Percentiles rank a stretch among this genome's conserved stretches.
phyloP scores from a whole-genome alignment of 2,797 vertebrate species.

The Sandelia bainsii region DNA sequence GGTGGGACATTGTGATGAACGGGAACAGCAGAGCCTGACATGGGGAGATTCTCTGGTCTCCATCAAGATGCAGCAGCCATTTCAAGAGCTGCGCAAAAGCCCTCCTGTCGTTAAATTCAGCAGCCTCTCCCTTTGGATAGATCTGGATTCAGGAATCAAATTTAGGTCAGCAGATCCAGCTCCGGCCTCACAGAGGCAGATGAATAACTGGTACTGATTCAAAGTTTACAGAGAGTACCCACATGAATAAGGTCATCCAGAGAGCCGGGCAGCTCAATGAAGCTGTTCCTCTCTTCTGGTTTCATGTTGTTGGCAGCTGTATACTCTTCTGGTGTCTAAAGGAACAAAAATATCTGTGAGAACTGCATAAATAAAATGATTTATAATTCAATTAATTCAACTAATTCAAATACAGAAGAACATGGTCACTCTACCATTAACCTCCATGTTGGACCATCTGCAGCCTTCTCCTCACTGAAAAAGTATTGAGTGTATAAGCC shows the following conservation, averaged over 20 bases:
- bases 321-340: conserved; percentile 29
- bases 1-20: conserved; percentile 23
- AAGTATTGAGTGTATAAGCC: conserved; percentile 2
- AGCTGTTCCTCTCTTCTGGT: background rate
- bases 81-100: conserved; percentile 45
- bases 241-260: conserved; percentile 20
- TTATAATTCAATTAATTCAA: no score
- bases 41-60: conserved; percentile 27
- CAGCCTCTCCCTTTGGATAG: conserved; percentile 2
- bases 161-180: background rate
- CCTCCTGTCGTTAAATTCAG: conserved; percentile 14
- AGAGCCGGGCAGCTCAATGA: background rate
- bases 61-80: conserved; percentile 8
- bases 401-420: background rate
- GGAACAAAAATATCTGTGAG: background rate
- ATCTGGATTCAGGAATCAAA: conserved; percentile 21
- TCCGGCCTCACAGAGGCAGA: background rate
- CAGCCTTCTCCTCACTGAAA: conserved; percentile 10
- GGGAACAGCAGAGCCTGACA: conserved; percentile 17
- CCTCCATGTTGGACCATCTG: background rate
- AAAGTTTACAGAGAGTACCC: background rate
- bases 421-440: conserved; percentile 14
- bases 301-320: background rate
- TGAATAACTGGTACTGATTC: background rate
- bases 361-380: background rate